Conservation (phyloP, 2,113 vertebrate species). For the Dissostichus mawsoni region DNA sequence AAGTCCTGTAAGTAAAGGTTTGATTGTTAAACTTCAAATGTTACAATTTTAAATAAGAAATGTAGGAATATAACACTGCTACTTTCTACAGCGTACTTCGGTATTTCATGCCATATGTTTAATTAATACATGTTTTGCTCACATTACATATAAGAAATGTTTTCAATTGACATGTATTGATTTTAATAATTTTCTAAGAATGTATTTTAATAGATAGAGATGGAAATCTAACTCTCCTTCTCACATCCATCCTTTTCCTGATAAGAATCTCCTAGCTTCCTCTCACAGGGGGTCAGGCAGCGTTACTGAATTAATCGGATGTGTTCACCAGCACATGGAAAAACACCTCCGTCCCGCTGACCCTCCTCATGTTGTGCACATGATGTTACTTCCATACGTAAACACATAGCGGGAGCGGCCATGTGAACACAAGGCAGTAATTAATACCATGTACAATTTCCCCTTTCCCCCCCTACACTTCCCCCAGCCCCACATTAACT, state of each 20-base stretch:
- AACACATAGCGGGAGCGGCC: constrained; percentile 70
- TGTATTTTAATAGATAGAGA: neutral
- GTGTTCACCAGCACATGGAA: constrained; percentile 52
- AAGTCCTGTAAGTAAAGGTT: too few relatives aligned
- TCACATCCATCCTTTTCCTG: neutral
- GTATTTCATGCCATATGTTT: too few relatives aligned
- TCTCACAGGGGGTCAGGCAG: constrained; percentile 6
- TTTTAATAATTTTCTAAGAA: neutral
- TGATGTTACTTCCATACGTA: constrained; percentile 74
- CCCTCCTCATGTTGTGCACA: constrained; percentile 57
- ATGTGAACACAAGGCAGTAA: constrained; percentile 71
- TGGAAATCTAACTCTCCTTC: neutral
- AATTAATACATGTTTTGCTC: too few relatives aligned
- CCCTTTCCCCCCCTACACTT: constrained; percentile 28
- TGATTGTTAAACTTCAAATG: too few relatives aligned
- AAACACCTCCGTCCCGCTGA: constrained; percentile 65
- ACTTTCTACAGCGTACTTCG: too few relatives aligned
- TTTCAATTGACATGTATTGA: neutral
- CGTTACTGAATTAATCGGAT: constrained; percentile 44
- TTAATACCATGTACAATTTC: constrained; percentile 79
- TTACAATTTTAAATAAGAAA: too few relatives aligned
- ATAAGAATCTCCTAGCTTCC: neutral
- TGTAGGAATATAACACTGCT: too few relatives aligned
- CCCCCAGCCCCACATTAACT: constrained; percentile 56
- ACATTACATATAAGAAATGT: too few relatives aligned